Evolutionary conservation across 1,140 invertebrate genomes (phyloP).

Genomic region (Nasonia giraulti): DNA sequence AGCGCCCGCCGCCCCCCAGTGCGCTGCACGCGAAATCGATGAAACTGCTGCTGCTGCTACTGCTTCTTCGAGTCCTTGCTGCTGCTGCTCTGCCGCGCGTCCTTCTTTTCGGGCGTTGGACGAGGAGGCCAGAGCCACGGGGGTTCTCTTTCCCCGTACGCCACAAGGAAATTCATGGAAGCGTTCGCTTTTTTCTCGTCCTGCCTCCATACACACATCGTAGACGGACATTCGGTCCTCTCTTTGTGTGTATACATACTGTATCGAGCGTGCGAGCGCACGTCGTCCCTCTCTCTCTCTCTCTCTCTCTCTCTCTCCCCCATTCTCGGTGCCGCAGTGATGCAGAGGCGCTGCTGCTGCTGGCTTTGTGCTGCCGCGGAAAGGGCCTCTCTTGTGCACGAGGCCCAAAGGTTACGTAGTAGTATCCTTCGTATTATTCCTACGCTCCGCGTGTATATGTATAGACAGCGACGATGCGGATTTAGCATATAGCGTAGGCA

Average conservation of each 20-base stretch:
- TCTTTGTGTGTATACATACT: background rate
- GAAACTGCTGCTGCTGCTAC: conserved; percentile 40
- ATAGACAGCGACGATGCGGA: background rate
- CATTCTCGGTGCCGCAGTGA: background rate
- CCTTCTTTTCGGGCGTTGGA: background rate
- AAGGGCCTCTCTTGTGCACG: background rate
- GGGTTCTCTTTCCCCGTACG: background rate
- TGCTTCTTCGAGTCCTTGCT: conserved; percentile 24
- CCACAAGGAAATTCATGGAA: background rate
- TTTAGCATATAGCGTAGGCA: conserved; percentile 4
- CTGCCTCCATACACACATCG: background rate
- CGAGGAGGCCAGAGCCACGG: background rate
- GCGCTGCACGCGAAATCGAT: conserved; percentile 40
- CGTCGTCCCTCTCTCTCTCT: background rate
- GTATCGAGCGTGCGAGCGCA: too few relatives aligned
- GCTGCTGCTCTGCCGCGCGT: background rate
- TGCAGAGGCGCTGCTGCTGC: background rate
- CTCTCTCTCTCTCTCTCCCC: background rate
- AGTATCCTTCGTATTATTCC: background rate
- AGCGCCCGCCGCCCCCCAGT: background rate
- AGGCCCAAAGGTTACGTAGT: background rate
- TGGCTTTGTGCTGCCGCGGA: background rate
- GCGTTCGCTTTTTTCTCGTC: background rate
- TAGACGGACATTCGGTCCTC: too few relatives aligned
- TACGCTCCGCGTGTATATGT: background rate